Base-by-base conservation (phyloP, 1,140 invertebrate genomes). In the Danaus melanippus region DNA sequence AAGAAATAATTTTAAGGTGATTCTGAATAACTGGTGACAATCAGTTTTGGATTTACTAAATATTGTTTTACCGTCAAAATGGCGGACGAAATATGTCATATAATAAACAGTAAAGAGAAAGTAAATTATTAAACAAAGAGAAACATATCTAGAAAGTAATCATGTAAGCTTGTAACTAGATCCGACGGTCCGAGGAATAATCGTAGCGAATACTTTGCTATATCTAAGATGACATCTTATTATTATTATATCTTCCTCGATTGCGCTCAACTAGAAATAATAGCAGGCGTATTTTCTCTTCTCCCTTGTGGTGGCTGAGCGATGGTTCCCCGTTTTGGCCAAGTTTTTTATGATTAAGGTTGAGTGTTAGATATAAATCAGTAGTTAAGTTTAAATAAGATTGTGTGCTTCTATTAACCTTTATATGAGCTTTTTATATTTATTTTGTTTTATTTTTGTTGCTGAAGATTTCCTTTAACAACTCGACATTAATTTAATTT, bases 201-300 rank as follows among this genome's bases (percentile, higher is more conserved):
- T 61, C 59, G 53, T 50, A 47, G 42, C 15, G 43, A 58, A 62
- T 53, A 54, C 52, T 57, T 54, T 45, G 55, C 47, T 50, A 50
- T 57, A 57, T 62, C 60, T 64, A 56, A 48, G 51, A 56, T 58
- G 64, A 66, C 58, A 61, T 55, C 45, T 62, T 62, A 64, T 60
- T 62, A 69, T 69, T 64, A 69, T 65, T 65, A 65, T 59, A 65
- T 60, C 65, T 62, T 61, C 60, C 59, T 62, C 60, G 62, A 69
- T 64, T 62, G 67, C 56, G 50, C 57, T 56, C 50, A 57, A 54
- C 53, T 69, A 53, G 62, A 69, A 71, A 61, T 67, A 71, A 69
- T 71, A 58, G 54, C 58, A 60, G 47, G 62, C 56, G 64, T 60
- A 60, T 67, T 63, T 32, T 53, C 52, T 58, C 17, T 21, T 46